These are phyloP conservation scores for Luperina nickerlii DNA, from an alignment of 2,888 invertebrate species.

Conservation along the genomic window DNA sequence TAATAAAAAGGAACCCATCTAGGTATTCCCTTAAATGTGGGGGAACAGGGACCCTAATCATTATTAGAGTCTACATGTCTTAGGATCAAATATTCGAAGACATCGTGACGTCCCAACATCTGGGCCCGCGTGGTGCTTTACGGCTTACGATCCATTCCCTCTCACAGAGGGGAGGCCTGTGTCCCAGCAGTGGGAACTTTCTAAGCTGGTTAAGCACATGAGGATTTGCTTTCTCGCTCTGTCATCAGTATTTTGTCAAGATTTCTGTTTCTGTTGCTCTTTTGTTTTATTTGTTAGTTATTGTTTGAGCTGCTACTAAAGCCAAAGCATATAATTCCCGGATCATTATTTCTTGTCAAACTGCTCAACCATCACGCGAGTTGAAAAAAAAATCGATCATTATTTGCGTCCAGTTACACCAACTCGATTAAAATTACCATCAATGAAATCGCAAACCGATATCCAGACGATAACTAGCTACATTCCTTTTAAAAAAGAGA, in stretches of 20 bases:
- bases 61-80: background rate
- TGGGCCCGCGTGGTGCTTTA: background rate
- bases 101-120: background rate
- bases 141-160: background rate
- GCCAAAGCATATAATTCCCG: background rate
- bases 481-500: constrained; percentile 18
- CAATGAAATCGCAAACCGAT: constrained; percentile 24
- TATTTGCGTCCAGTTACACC: constrained; percentile 13
- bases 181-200: background rate
- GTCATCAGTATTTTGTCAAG: background rate
- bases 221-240: background rate
- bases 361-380: background rate
- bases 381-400: constrained; percentile 4
- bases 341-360: background rate
- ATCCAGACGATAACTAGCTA: constrained; percentile 26
- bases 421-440: constrained; percentile 18
- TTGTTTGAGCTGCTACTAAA: background rate
- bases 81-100: background rate
- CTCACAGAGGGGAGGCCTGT: background rate
- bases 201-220: background rate
- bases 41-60: too few relatives aligned
- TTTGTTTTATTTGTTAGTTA: background rate
- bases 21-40: too few relatives aligned
- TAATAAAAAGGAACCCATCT: too few relatives aligned
- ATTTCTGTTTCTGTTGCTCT: too few relatives aligned